Evolutionary conservation across 1,140 invertebrate genomes (phyloP), one percentile per base, ranked within the genome.

Genomic region (Vanessa tameamea): DNA sequence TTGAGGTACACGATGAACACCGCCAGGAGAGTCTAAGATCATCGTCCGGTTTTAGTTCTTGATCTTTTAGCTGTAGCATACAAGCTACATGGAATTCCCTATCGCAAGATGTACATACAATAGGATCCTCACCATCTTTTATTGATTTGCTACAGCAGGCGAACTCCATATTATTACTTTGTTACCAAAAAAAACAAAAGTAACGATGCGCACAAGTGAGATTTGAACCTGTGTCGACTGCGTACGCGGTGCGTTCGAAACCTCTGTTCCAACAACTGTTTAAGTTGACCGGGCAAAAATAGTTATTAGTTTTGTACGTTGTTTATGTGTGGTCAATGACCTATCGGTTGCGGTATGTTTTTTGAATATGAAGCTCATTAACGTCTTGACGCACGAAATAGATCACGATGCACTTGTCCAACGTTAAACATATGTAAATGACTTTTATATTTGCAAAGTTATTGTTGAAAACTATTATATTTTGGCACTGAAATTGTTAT

Each of bases 391-490:
- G 15, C 48, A 50, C 48, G 48, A 50, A 50, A 14, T 50, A 50
- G 48, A 50, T 50, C 48, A 6, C 48, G 48, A 50, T 50, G 48
- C 48, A 50, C 48, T 50, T 50, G 4, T 50, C 48, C 48, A 12
- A 50, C 48, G 4, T 50, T 50, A 50, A 50, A 50, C 48, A 50
- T 50, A 50, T 50, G 48, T 50, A 50, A 50, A 50, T 50, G 11
- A 50, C 48, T 50, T 50, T 50, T 50, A 50, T 50, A 50, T 50
- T 50, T 50, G 48, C 48, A 50, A 50, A 50, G 48, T 50, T 50
- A 50, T 50, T 50, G 48, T 50, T 50, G 48, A 50, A 50, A 50
- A 50, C 48, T 50, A 50, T 50, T 50, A 50, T 50, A 50, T 50
- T 50, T 50, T 50, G 48, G 48, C 48, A 50, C 48, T 50, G 11